These are phyloP conservation scores for Poecilus cupreus DNA, from an alignment of 2,888 invertebrate genomes.

Conservation along the genomic window DNA sequence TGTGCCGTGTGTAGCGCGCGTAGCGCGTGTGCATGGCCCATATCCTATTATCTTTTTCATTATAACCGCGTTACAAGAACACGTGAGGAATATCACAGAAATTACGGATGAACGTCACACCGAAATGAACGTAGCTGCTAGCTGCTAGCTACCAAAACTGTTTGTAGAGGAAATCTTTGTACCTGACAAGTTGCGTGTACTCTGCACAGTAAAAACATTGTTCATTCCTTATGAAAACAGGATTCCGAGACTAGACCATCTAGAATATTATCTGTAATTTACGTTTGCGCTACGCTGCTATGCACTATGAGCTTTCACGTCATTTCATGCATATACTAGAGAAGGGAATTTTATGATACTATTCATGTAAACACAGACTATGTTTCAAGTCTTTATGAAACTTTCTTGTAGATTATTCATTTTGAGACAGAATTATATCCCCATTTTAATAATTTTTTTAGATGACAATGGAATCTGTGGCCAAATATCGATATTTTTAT, in stretches of 20 bases:
- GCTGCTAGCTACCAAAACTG: neutral
- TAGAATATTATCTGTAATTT: neutral
- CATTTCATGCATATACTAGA: neutral
- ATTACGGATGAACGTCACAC: slow-evolving; percentile 43
- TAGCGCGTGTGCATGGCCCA: slow-evolving; percentile 41
- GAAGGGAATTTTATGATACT: neutral
- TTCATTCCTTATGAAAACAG: slow-evolving; percentile 5
- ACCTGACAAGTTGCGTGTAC: slow-evolving; percentile 12
- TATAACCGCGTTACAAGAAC: slow-evolving; percentile 50
- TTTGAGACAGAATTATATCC: too few species aligned
- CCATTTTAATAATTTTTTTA: too few species aligned
- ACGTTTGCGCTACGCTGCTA: neutral
- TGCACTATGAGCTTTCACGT: neutral
- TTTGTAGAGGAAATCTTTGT: slow-evolving; percentile 1
- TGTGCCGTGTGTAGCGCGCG: neutral
- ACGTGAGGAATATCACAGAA: slow-evolving; percentile 48
- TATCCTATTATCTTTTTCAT: slow-evolving; percentile 57
- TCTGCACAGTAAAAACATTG: slow-evolving; percentile 1
- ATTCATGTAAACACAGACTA: too few species aligned
- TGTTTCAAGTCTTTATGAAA: too few species aligned
- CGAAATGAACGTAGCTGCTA: slow-evolving; percentile 1
- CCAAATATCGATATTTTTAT: too few species aligned
- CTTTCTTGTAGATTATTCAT: too few species aligned
- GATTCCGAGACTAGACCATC: neutral
- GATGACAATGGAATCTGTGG: too few species aligned